These are phyloP conservation scores for Ferrisia virgata DNA, from an alignment of 2,888 invertebrate genomes.

Conservation along the genomic window DNA sequence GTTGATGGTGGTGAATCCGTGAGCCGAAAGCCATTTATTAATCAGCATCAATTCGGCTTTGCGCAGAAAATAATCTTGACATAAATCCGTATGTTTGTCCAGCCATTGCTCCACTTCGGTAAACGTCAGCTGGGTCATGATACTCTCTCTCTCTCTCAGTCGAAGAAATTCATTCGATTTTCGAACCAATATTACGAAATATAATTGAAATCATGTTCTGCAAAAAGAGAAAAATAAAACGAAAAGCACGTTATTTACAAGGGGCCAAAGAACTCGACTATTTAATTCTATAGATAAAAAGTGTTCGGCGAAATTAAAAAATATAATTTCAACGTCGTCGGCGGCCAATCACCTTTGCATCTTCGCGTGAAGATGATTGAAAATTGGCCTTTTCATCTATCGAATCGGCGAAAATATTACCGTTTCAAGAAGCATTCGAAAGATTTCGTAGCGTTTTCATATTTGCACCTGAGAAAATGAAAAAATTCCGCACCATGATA, in stretches of 20 bases:
- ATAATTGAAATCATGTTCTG: not conserved
- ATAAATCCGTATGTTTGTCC: constrained; percentile 55
- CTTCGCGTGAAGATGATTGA: not conserved
- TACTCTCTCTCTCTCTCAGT: not conserved
- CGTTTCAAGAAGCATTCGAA: not conserved
- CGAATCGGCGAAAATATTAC: not conserved
- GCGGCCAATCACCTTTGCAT: not conserved
- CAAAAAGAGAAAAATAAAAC: not conserved
- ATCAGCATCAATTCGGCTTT: constrained; percentile 56
- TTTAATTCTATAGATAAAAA: not conserved
- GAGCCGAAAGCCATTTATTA: constrained; percentile 56
- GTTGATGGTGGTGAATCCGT: constrained; percentile 55
- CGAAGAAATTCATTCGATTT: not conserved
- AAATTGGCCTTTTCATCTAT: not conserved
- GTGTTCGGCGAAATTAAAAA: not conserved
- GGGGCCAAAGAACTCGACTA: not conserved
- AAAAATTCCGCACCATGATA: not conserved
- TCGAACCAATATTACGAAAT: not conserved
- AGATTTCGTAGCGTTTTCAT: not conserved
- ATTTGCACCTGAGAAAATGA: not conserved
- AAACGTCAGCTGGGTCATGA: constrained; percentile 51
- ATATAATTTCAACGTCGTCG: not conserved
- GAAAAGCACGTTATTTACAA: not conserved
- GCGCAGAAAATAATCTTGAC: constrained; percentile 56
- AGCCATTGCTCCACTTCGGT: constrained; percentile 56